These are phyloP conservation scores for Euthynnus affinis DNA, from an alignment of 2,797 vertebrate species.

Conservation along the genomic window DNA sequence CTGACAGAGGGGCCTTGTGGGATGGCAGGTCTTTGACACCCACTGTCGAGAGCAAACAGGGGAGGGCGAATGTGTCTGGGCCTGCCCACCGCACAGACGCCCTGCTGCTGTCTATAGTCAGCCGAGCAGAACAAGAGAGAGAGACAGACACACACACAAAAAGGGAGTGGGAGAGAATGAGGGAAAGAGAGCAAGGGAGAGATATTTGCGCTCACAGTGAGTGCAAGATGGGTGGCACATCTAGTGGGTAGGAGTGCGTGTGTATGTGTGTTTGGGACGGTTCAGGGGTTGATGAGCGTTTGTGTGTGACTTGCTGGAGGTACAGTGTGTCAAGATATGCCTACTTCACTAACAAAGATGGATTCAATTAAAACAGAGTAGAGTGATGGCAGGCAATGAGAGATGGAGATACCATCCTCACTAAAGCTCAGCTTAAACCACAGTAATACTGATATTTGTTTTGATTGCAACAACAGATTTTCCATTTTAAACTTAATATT, in stretches of 20 bases:
- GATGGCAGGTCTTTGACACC: conserved; percentile 84
- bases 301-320: conserved; percentile 35
- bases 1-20: conserved; percentile 77
- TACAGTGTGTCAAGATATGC: conserved; percentile 24
- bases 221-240: conserved; percentile 65
- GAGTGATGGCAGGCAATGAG: conserved; percentile 9
- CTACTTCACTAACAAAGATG: conserved; percentile 12
- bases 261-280: conserved; percentile 40
- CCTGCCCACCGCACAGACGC: conserved; percentile 80
- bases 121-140: conserved; percentile 74
- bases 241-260: conserved; percentile 20
- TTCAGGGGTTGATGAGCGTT: conserved; percentile 26
- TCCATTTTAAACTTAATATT: neutral
- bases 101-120: conserved; percentile 80
- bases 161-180: conserved; percentile 35
- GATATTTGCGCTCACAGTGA: conserved; percentile 55
- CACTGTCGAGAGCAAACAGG: conserved; percentile 73
- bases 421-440: neutral
- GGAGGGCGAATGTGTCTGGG: conserved; percentile 79
- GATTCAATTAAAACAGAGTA: conserved; percentile 33
- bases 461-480: neutral
- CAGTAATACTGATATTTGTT: neutral
- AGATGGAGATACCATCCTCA: neutral
- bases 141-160: conserved; percentile 48
- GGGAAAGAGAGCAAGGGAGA: conserved; percentile 52